Evolutionary conservation across 30 jellyfish, hydroid and myxozoan species (phyloP).

Genomic region (Hydractinia symbiolongicarpus): DNA sequence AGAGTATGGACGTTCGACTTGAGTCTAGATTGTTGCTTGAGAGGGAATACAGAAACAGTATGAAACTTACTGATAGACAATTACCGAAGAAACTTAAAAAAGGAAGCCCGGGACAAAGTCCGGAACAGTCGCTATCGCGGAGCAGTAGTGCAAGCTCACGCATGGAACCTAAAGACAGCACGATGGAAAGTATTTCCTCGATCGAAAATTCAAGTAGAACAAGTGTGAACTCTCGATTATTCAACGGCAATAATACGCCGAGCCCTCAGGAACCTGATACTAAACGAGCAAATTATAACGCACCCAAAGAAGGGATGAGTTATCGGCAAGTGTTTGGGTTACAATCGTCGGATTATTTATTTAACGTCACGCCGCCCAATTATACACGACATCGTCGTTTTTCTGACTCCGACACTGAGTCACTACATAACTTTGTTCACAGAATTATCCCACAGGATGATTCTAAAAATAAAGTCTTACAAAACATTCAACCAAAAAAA

Average conservation of each 20-base stretch:
- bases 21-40: slow-evolving; percentile 30
- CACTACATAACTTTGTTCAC: slow-evolving; percentile 74
- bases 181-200: neutral
- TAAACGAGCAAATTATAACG: slow-evolving; percentile 11
- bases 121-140: slow-evolving; percentile 36
- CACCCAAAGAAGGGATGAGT: slow-evolving; percentile 72
- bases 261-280: slow-evolving; percentile 28
- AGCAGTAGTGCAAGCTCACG: slow-evolving; percentile 17
- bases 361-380: slow-evolving; percentile 89
- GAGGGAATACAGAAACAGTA: slow-evolving; percentile 32
- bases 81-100: slow-evolving; percentile 3
- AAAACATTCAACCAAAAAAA: slow-evolving; percentile 39
- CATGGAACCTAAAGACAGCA: neutral
- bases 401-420: slow-evolving; percentile 98
- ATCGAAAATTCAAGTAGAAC: neutral
- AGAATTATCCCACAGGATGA: slow-evolving; percentile 32
- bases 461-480: slow-evolving; percentile 17
- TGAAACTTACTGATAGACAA: slow-evolving; percentile 20
- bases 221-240: slow-evolving; percentile 2
- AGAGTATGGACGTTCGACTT: slow-evolving; percentile 44
- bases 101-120: slow-evolving; percentile 22
- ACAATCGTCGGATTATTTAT: slow-evolving; percentile 79
- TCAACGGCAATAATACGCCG: slow-evolving; percentile 18
- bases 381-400: slow-evolving; percentile 87
- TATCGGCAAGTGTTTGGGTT: slow-evolving; percentile 94